Evolutionary conservation across 30 jellyfish, hydroid and myxozoan genomes (phyloP), one percentile per base, ranked within the genome.

Genomic region (Hydractinia echinata): DNA sequence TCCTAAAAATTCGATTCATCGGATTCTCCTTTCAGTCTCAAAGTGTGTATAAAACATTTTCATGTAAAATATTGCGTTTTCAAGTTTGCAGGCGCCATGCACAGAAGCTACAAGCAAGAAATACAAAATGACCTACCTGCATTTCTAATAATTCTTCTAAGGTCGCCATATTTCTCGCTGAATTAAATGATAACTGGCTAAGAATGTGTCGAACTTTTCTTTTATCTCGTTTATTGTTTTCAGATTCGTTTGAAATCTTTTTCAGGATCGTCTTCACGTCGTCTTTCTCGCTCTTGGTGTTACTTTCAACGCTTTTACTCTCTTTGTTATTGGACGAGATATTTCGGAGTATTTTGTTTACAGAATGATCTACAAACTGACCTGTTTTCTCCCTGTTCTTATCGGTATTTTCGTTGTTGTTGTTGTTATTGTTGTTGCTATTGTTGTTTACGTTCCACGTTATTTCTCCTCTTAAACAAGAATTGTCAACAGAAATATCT

Each of bases 261-360:
- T 64, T 64, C 74, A 64, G 39, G 19, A 64, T 64, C 19, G 51
- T 64, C 39, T 64, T 64, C 16, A 64, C 74, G 74, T 64, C 74
- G 0, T 9, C 74, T 44, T 64, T 51, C 44, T 30, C 44, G 44
- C 44, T 30, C 44, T 30, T 30, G 44, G 44, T 30, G 44, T 30
- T 30, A 30, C 44, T 30, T 30, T 30, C 44, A 30, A 30, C 44
- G 16, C 74, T 13, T 8, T 4, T 13, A 51, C 51, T 64, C 39
- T 64, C 39, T 51, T 44, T 44, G 19, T 13, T 44, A 64, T 64
- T 64, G 39, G 4, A 64, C 74, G 74, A 64, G 51, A 64, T 44
- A 13, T 64, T 64, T n/a, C 74, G 74, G 5, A 64, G 39, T 64
- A 64, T n/a, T 13, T 51, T 44, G 51, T 64, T 64, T 64, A 64